Evolutionary conservation across 2,797 vertebrate genomes (phyloP), one percentile per base, ranked within the genome.

Genomic region (Acanthurus leucopareius): DNA sequence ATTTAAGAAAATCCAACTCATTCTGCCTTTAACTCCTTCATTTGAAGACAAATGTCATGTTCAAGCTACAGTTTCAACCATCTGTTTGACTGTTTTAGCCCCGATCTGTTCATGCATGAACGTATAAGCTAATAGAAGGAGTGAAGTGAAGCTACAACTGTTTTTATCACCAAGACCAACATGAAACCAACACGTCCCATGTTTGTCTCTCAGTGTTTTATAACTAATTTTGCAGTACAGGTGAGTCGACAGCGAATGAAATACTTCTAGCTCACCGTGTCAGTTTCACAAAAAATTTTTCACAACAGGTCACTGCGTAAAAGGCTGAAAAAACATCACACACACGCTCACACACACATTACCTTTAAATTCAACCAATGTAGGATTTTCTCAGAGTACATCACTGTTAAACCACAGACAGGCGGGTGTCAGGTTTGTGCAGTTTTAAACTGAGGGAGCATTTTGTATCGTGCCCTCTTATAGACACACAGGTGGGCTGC

Each of bases 301-400:
- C 66, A 80, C 58, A 68, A 76, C 84, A 89, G 87, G 87, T 86
- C 82, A 65, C 62, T 57, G 70, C 68, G 75, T 82, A 63, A 76
- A 79, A 83, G 70, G 73, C 83, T 60, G 73, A 65, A 59, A 75
- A 44, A 22, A 75, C 58, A 32, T 32, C 28, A 32, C 28, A 32
- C 28, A 32, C 28, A 25, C 25, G 3, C 25, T 2, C 25, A 25
- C 74, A 38, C 57, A 42, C 81, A 69, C 64, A 71, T 1, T 1
- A 28, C 22, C 59, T 54, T 63, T 60, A 53, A 75, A 52, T 54
- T 71, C 69, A 74, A 57, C 66, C 15, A 16, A 38, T 57, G 44
- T 32, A 60, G 56, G 81, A 65, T 28, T 72, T 77, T 79, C 80
- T 71, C 72, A 79, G 25, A 52, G 48, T 9, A 9, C 0, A 25